Evolutionary conservation across 2,113 vertebrate genomes (phyloP), one percentile per base, ranked within the genome.

Genomic region (Protomyctophum bolini): DNA sequence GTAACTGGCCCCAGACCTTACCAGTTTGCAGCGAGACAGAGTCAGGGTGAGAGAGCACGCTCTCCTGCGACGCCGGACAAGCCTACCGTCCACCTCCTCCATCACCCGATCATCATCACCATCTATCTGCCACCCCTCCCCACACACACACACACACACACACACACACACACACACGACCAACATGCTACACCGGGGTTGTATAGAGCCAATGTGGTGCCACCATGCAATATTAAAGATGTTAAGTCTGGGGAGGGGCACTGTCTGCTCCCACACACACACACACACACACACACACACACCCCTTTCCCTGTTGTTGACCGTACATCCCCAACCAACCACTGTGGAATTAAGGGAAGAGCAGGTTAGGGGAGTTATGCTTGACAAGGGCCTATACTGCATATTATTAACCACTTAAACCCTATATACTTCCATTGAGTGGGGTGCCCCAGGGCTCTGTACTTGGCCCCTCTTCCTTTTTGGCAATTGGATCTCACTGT

Each of bases 221-320:
- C 73, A 67, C 77, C 82, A 90, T 90, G 82, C 68, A 91, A 90
- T 88, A 89, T 91, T 90, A 77, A 90, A 85, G 66, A 90, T 5
- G 0, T 9, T 14, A 63, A 82, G 83, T 85, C 83, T 88, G 76
- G 80, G 86, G 84, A 75, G 80, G 86, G 84, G 73, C 54, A 55
- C 51, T 58, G 63, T 72, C 48, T 58, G 45, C 10, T 63, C 75
- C 70, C 67, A 73, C 72, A 74, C 76, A 62, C 64, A 21, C 21
- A 21, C 21, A 21, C 21, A 21, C 21, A 21, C 21, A 21, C 21
- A 21, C 21, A 21, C 21, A 21, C 21, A 21, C 21, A 21, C 21
- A 21, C 33, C 33, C 33, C 33, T 41, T 41, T 41, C 33, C 33
- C 33, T 41, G 33, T 41, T 41, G 33, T 41, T 21, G 5, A 41